Evolutionary conservation across 2,797 vertebrate species (phyloP), one percentile per base, ranked within the genome.

Genomic region (Mallotus villosus): DNA sequence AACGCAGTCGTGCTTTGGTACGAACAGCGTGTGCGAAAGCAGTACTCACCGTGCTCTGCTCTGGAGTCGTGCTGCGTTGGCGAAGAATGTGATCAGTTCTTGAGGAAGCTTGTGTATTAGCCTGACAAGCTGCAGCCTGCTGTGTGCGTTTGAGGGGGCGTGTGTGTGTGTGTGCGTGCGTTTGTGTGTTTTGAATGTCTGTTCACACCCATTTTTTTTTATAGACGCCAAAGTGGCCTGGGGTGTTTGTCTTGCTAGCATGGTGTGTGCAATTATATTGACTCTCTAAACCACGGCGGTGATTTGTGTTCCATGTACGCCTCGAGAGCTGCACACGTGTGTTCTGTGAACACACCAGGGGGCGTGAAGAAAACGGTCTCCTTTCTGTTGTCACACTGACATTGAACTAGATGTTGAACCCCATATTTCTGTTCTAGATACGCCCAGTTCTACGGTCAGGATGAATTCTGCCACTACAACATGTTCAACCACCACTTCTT

Each of bases 401-500:
- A 7, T 41, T 41, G 7, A 41, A 41, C 37, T 9, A 41, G 37
- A 9, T 12, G 37, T 41, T 4, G 16, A 53, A 53, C 14, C 19
- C 1, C 1, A n/a, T 53, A 4, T n/a, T 1, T 53, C 51, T 70
- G 24, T 87, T 81, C 16, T 87, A 98, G 97, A 75, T 98, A 97
- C 72, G 94, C 95, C 12, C 97, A 98, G 78, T 98, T 99, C 92
- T 97, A 96, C 81, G 79, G 85, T 32, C 91, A 91, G 76, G 91
- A 94, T 49, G 95, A 97, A 53, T 99, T 99, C 87, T 97, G 96
- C 80, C 96, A 94, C 85, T 99, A 99, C 87, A 99, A 99, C 85
- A 99, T 99, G 97, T 99, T 99, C 89, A 99, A 99, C 84, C 94
- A 99, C 89, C 91, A 97, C 90, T 97, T 97, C 88, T 99, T 99